phyloP scores from a whole-genome alignment of 2,113 vertebrate species.

The Gymnarchus niloticus region DNA sequence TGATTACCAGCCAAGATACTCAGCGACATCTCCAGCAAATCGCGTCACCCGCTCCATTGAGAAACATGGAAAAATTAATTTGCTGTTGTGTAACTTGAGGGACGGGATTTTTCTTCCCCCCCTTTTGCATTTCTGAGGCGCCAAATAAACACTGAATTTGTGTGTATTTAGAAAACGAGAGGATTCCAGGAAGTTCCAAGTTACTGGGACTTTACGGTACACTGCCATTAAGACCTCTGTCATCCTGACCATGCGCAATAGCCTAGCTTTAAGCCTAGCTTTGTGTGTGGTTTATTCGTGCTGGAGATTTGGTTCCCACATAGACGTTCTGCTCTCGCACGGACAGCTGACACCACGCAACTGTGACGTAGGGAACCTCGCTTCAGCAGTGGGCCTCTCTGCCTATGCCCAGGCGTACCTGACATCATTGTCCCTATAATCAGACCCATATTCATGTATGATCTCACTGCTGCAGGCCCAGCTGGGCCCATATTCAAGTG shows the following conservation, averaged over 20 bases:
- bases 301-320: background rate
- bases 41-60: background rate
- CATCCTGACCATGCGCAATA: background rate
- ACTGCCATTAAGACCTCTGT: background rate
- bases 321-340: background rate
- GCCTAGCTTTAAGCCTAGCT: too few species aligned
- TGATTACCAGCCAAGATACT: slow-evolving; percentile 12
- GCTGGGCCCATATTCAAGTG: background rate
- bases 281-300: background rate
- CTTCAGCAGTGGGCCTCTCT: background rate
- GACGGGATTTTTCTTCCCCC: too few species aligned
- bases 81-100: background rate
- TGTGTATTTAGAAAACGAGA: background rate
- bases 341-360: background rate
- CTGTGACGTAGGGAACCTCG: background rate
- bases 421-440: slow-evolving; percentile 58
- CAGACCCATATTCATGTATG: slow-evolving; percentile 39
- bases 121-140: background rate
- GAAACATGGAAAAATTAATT: slow-evolving; percentile 16
- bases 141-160: background rate
- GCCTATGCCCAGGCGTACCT: slow-evolving; percentile 50
- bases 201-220: background rate
- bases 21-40: background rate
- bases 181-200: background rate
- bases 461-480: slow-evolving; percentile 24